Evolutionary conservation across 1,140 invertebrate species (phyloP).

Genomic region (Popillia japonica): DNA sequence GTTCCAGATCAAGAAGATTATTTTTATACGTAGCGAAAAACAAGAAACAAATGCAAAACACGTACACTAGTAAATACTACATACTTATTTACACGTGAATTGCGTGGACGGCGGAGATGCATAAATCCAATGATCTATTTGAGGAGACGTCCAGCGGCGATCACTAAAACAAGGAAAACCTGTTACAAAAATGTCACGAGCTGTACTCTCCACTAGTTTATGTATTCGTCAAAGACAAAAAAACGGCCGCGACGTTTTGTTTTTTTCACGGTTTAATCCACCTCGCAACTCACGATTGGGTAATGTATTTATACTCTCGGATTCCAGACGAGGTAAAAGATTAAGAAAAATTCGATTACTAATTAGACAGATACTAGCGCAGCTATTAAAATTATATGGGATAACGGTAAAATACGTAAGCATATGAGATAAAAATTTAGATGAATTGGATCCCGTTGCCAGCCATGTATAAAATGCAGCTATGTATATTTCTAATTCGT

Average conservation of each 20-base stretch:
- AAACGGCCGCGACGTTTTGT: neutral
- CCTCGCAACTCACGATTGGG: neutral
- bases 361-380: slow-evolving; percentile 1
- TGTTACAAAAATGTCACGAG: slow-evolving; percentile 26
- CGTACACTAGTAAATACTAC: neutral
- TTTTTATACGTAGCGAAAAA: neutral
- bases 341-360: slow-evolving; percentile 20
- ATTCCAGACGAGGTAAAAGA: slow-evolving; percentile 14
- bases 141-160: slow-evolving; percentile 25
- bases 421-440: slow-evolving; percentile 4
- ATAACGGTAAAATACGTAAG: slow-evolving; percentile 7
- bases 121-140: slow-evolving; percentile 28
- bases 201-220: neutral
- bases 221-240: neutral
- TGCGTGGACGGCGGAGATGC: slow-evolving; percentile 22
- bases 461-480: neutral
- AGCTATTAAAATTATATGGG: slow-evolving; percentile 12
- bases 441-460: slow-evolving; percentile 10
- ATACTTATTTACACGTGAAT: slow-evolving; percentile 6
- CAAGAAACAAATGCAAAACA: slow-evolving; percentile 15
- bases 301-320: slow-evolving; percentile 26
- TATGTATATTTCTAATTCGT: neutral
- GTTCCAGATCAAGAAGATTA: slow-evolving; percentile 16
- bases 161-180: slow-evolving; percentile 13
- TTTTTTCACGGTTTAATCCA: slow-evolving; percentile 12